phyloP scores from a whole-genome alignment of 2,113 vertebrate species.

The Antechinus stuartii region DNA sequence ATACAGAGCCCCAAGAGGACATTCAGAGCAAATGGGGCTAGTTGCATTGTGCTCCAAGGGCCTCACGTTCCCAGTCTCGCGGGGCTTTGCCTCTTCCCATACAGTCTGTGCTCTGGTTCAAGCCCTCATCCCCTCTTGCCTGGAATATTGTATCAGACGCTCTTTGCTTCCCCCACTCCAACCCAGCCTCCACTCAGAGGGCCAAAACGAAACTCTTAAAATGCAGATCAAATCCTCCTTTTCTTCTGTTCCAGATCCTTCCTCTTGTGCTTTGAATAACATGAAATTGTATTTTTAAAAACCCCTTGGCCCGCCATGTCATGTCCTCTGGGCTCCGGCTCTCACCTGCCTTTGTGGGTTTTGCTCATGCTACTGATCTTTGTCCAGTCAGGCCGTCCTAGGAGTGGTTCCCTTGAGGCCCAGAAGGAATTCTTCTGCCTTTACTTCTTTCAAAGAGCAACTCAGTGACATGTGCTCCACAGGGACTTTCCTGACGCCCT shows the following conservation, averaged over 20 bases:
- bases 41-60: background rate
- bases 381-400: background rate
- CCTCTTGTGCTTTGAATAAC: background rate
- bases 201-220: background rate
- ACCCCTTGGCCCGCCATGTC: background rate
- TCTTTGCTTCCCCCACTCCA: background rate
- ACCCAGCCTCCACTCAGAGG: background rate
- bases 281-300: background rate
- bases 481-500: too few relatives aligned
- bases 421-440: background rate
- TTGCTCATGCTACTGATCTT: background rate
- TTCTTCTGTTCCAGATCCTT: background rate
- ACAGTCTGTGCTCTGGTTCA: background rate
- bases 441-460: background rate
- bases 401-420: background rate
- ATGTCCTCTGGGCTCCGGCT: background rate
- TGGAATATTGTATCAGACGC: background rate
- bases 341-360: background rate
- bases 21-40: conserved; percentile 30
- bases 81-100: background rate
- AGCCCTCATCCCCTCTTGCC: background rate
- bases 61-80: background rate
- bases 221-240: background rate
- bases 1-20: conserved; percentile 1
- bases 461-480: background rate